Evolutionary conservation across 2,797 vertebrate species (phyloP), one percentile per base, ranked within the genome.

Genomic region (Ispidina lecontei): DNA sequence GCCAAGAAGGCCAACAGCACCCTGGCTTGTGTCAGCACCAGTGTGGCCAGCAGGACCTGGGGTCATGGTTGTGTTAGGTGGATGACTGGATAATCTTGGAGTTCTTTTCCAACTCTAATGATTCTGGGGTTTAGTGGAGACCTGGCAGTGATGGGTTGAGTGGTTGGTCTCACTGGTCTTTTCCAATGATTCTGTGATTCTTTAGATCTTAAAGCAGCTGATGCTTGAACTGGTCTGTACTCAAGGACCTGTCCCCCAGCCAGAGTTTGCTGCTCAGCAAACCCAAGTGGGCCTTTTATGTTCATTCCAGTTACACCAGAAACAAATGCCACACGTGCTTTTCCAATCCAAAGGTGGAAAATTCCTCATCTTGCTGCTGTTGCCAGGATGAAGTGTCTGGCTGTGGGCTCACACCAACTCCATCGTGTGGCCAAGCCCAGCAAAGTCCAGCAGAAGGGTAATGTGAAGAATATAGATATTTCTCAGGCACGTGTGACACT

Each of bases 401-500:
- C 90, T 26, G 11, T 17, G 55, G 18, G 25, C 44, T 89, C 54
- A 28, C 39, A 37, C 14, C 23, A 22, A n/a, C 33, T 37, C 28
- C 41, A 64, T 6, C 4, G 3, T 29, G 22, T 2, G 31, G n/a
- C 62, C 26, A 46, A 29, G 20, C 58, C 5, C 5, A 12, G 71
- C 68, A 37, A 60, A 86, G 59, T 5, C 16, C 29, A 90, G 43
- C 9, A 28, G 0, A 43, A 31, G 68, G 23, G 2, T 7, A 18
- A 39, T 0, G 7, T 20, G 52, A 74, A 78, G 20, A 56, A 73
- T 12, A n/a, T 29, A 22, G 70, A 64, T 63, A 76, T 77, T 64
- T 46, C 54, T 52, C 47, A 72, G 1, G 18, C 58, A 8, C 90
- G 93, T 28, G 75, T 79, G 84, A 97, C 75, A 70, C 49, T 81